These are phyloP conservation scores for Drosophila ambigua DNA, from an alignment of 1,140 invertebrate genomes.

Conservation along the genomic window DNA sequence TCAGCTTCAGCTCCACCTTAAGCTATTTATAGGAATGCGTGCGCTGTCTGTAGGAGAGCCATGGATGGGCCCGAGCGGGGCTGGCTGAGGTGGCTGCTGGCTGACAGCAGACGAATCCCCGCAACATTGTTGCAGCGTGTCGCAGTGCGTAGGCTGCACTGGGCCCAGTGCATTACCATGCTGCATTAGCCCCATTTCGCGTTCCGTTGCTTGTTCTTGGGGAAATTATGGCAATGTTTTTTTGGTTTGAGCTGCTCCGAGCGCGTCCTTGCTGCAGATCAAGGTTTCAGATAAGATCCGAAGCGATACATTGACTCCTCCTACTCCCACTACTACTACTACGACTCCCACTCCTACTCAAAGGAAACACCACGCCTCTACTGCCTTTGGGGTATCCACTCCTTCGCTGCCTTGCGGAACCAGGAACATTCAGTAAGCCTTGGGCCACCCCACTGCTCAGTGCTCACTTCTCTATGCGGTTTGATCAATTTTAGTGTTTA, in stretches of 20 bases:
- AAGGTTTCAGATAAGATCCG: slow-evolving; percentile 25
- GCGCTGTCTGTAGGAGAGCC: slow-evolving; percentile 16
- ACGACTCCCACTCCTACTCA: too few species aligned
- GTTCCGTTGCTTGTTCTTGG: slow-evolving; percentile 3
- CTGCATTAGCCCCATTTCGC: slow-evolving; percentile 25
- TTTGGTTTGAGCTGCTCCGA: background rate
- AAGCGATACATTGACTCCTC: slow-evolving; percentile 17
- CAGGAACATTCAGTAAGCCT: too few species aligned
- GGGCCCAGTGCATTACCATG: slow-evolving; percentile 25
- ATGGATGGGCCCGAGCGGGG: background rate
- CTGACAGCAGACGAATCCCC: slow-evolving; percentile 37
- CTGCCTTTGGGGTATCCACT: too few species aligned
- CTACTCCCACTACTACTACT: too few species aligned
- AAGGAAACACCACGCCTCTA: too few species aligned
- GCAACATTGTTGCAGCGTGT: slow-evolving; percentile 28
- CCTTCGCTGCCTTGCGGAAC: too few species aligned
- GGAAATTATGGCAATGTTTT: slow-evolving; percentile 38
- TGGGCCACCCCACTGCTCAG: too few species aligned
- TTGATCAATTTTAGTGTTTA: too few species aligned
- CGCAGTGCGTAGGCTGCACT: slow-evolving; percentile 29
- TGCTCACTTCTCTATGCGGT: too few species aligned
- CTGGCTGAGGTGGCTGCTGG: slow-evolving; percentile 2
- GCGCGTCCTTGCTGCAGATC: slow-evolving; percentile 34
- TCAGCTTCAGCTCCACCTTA: slow-evolving; percentile 3
- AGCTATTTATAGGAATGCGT: slow-evolving; percentile 38